These are phyloP conservation scores for Troides oblongomaculatus DNA, from an alignment of 2,888 invertebrate species.

Conservation along the genomic window DNA sequence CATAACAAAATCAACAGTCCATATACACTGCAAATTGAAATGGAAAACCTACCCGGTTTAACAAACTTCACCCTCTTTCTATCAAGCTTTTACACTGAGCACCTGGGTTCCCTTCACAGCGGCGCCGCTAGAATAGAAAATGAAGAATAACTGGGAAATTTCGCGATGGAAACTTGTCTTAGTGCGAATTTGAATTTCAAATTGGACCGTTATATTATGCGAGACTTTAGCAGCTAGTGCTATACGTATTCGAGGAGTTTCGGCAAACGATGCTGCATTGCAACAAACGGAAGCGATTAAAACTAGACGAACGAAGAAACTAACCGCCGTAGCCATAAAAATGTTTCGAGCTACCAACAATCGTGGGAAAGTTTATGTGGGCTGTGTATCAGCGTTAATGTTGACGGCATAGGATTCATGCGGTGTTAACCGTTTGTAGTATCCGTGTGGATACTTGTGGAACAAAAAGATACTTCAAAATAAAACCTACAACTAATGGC, in stretches of 20 bases:
- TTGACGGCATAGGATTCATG: too few relatives aligned
- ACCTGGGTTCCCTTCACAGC: conserved; percentile 27
- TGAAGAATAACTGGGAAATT: conserved; percentile 38
- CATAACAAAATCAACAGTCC: too few relatives aligned
- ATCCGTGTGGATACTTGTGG: too few relatives aligned
- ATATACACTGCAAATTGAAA: too few relatives aligned
- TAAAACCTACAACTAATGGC: too few relatives aligned
- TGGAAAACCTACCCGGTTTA: too few relatives aligned
- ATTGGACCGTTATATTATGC: conserved; percentile 38
- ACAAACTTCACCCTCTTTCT: neutral
- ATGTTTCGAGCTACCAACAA: neutral
- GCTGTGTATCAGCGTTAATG: too few relatives aligned
- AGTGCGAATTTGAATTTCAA: conserved; percentile 59
- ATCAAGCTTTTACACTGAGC: conserved; percentile 15
- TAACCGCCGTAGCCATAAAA: neutral
- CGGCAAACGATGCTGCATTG: conserved; percentile 1
- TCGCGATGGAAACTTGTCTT: conserved; percentile 47
- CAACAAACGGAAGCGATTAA: conserved; percentile 15
- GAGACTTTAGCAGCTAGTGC: conserved; percentile 34
- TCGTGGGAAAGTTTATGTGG: too few relatives aligned
- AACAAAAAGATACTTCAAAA: too few relatives aligned
- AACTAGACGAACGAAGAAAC: conserved; percentile 7
- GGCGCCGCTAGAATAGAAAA: conserved; percentile 31
- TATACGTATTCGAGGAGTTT: conserved; percentile 29
- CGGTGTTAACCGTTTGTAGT: too few relatives aligned